Conservation (phyloP, 2,797 vertebrate genomes). For the Poeciliopsis infans region DNA sequence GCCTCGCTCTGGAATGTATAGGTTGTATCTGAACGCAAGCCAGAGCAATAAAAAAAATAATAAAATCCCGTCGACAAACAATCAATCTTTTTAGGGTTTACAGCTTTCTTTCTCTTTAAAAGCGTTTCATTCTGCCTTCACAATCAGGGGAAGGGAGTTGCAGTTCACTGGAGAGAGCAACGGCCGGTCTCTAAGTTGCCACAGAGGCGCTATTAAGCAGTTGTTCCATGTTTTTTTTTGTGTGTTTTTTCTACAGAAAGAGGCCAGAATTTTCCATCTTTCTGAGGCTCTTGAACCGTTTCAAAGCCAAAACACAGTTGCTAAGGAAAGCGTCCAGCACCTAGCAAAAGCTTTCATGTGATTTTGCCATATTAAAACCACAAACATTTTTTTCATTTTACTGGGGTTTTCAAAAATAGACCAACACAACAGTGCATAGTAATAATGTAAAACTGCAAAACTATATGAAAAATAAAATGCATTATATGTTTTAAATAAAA, state of each 20-base stretch:
- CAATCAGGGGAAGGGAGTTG: constrained; percentile 5
- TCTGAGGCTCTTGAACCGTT: constrained; percentile 8
- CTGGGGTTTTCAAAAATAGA: background rate
- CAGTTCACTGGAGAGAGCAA: background rate
- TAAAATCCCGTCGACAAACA: background rate
- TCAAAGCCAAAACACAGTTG: constrained; percentile 10
- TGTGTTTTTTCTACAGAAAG: constrained; percentile 1
- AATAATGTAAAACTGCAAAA: background rate
- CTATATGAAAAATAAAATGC: background rate
- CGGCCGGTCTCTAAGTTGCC: constrained; percentile 7
- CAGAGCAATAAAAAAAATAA: background rate
- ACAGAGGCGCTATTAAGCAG: constrained; percentile 13
- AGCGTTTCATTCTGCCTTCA: constrained; percentile 16
- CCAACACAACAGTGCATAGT: background rate
- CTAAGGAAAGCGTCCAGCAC: constrained; percentile 12
- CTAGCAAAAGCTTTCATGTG: background rate
- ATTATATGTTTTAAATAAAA: background rate
- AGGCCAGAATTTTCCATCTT: constrained; percentile 31
- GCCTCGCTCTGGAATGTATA: constrained; percentile 58
- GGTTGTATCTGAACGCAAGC: constrained; percentile 14
- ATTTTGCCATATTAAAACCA: background rate
- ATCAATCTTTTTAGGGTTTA: constrained; percentile 14
- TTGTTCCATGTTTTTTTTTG: constrained; percentile 34
- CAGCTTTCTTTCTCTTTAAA: constrained; percentile 6
- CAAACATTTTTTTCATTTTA: background rate